Conservation (phyloP, 2,888 invertebrate species). For the Iselma pallidipennis region DNA sequence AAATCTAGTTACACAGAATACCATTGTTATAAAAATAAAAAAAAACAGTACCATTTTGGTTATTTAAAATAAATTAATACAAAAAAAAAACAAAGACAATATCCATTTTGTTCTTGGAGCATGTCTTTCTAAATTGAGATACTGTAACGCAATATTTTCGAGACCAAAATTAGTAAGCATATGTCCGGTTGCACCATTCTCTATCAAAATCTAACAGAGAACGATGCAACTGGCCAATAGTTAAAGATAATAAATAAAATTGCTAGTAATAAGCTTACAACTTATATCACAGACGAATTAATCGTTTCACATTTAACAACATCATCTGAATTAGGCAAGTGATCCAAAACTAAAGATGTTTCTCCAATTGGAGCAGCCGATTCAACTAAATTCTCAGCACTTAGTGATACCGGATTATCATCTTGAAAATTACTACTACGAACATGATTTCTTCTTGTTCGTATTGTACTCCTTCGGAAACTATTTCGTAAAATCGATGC, state of each 20-base stretch:
- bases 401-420: constrained; percentile 54
- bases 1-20: constrained; percentile 25
- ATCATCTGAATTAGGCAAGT: constrained; percentile 38
- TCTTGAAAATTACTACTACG: constrained; percentile 42
- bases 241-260: constrained; percentile 22
- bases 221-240: too few relatives aligned
- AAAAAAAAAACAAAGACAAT: constrained; percentile 15
- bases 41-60: constrained; percentile 16
- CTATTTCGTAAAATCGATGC: constrained; percentile 63
- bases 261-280: background rate
- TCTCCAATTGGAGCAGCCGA: constrained; percentile 64
- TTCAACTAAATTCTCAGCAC: constrained; percentile 65
- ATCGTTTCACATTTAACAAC: constrained; percentile 39
- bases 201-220: background rate
- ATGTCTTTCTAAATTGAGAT: constrained; percentile 1
- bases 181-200: too few relatives aligned
- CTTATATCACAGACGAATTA: constrained; percentile 54
- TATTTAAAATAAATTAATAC: constrained; percentile 17
- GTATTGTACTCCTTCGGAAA: constrained; percentile 58
- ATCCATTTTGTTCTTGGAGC: too few relatives aligned
- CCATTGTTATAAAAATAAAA: constrained; percentile 31
- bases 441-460: constrained; percentile 40
- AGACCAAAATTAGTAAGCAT: background rate
- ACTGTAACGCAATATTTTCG: constrained; percentile 28
- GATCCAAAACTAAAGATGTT: constrained; percentile 52